Conservation (phyloP, 2,797 vertebrate genomes). For the Phoebastria nigripes region DNA sequence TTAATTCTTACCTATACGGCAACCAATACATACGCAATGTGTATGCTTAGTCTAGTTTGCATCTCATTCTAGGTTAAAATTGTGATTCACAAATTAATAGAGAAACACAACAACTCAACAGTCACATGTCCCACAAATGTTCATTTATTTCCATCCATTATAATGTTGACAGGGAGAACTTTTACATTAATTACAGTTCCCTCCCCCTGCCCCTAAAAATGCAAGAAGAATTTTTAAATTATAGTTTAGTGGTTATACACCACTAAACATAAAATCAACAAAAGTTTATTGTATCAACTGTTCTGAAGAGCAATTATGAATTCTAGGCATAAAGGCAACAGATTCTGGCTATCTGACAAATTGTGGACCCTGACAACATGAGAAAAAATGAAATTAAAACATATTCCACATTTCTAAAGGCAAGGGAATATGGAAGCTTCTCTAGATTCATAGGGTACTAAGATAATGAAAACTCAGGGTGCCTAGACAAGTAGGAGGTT, state of each 20-base stretch:
- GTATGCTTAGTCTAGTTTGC: not conserved
- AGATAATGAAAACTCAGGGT: not conserved
- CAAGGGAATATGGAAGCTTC: not conserved
- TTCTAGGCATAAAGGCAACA: not conserved
- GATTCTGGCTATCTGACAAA: not conserved
- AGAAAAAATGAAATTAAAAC: not conserved
- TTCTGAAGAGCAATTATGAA: not conserved
- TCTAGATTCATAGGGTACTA: not conserved
- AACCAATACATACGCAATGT: accelerated
- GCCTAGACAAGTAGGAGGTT: not conserved
- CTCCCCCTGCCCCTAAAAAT: not conserved
- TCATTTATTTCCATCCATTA: not conserved
- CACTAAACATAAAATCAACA: not conserved
- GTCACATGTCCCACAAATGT: not conserved
- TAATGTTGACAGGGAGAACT: not conserved
- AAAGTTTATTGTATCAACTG: not conserved
- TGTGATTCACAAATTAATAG: not conserved
- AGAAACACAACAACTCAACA: not conserved
- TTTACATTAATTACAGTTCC: not conserved
- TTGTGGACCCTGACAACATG: not conserved
- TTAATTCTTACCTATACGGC: not conserved
- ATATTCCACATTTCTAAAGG: not conserved
- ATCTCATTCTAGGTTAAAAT: not conserved
- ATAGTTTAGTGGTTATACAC: not conserved
- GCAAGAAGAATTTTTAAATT: not conserved